Base-by-base conservation (phyloP, 2,888 invertebrate genomes). In the Ommatoiulus sabulosus region DNA sequence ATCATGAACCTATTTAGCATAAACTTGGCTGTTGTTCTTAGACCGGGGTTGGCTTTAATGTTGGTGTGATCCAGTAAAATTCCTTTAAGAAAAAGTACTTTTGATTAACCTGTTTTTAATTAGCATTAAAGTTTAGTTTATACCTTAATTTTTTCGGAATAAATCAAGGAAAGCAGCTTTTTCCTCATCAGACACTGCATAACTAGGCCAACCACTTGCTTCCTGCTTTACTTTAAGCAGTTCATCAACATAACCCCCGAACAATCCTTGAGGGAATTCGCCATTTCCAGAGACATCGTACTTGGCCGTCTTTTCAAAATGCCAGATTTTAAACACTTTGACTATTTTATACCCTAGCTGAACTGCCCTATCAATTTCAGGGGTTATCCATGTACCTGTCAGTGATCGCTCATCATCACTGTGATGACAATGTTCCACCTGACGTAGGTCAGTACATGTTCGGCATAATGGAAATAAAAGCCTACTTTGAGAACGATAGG, bases 391-490 rank as follows among this genome's bases (percentile, higher is more conserved):
- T 0, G 85, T 85, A 0, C 88, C 88, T 0, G 15, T 24, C 3
- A 88, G 7, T 1, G 46, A 3, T 20, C 84, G 6, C 8, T 84
- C 88, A 3, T 84, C n/a, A 6, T n/a, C 35, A 44, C 0, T n/a
- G 85, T 88, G 88, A 12, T 6, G 17, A 44, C 88, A 88, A 10
- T 1, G n/a, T 1, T 17, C 52, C 12, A 7, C 7, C 8, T 24
- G 44, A 5, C 46, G 1, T 1, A 10, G 12, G n/a, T 88, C 46
- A 0, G 72, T 8, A 46, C 88, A 88, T 5, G 48, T 46, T 6
- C 84, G 15, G n/a, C 88, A 88, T 8, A 88, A 24, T 5, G 85
- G 85, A 46, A 88, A 88, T 10, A 24, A 12, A 1, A 72, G 24
- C 10, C 72, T 3, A 7, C 24, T 20, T n/a, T 24, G 7, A 6